These are phyloP conservation scores for Perccottus glenii DNA, from an alignment of 2,113 vertebrate species.

Conservation along the genomic window DNA sequence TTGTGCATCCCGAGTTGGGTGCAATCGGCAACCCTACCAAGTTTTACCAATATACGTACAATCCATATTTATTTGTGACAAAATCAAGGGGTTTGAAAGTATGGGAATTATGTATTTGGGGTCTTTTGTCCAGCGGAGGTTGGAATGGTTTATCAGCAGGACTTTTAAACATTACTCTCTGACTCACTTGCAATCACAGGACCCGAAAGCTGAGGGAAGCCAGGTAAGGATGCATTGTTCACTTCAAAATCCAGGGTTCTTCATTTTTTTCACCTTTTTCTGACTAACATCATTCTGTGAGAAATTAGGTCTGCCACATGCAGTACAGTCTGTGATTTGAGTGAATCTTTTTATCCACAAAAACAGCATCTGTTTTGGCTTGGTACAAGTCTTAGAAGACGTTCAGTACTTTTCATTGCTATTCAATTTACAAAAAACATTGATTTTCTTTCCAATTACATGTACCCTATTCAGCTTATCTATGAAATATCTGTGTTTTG, in stretches of 20 bases:
- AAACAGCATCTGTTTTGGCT: not conserved
- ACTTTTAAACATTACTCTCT: constrained; percentile 82
- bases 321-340: constrained; percentile 61
- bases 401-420: no score
- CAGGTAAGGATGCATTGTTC: constrained; percentile 78
- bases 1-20: no score
- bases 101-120: not conserved
- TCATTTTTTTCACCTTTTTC: constrained; percentile 26
- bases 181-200: constrained; percentile 84
- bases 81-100: not conserved
- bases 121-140: constrained; percentile 55
- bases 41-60: no score
- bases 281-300: constrained; percentile 74
- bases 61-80: no score
- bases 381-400: no score
- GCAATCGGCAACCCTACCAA: no score
- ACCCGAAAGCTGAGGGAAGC: constrained; percentile 80
- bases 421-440: no score
- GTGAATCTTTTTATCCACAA: constrained; percentile 56
- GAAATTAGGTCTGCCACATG: constrained; percentile 54
- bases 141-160: constrained; percentile 31
- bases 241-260: constrained; percentile 35
- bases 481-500: no score
- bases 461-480: no score
- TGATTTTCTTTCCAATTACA: no score